Evolutionary conservation across 35 echinoderm and acorn worm species (phyloP), one percentile per base, ranked within the genome.

Genomic region (Acanthaster planci): DNA sequence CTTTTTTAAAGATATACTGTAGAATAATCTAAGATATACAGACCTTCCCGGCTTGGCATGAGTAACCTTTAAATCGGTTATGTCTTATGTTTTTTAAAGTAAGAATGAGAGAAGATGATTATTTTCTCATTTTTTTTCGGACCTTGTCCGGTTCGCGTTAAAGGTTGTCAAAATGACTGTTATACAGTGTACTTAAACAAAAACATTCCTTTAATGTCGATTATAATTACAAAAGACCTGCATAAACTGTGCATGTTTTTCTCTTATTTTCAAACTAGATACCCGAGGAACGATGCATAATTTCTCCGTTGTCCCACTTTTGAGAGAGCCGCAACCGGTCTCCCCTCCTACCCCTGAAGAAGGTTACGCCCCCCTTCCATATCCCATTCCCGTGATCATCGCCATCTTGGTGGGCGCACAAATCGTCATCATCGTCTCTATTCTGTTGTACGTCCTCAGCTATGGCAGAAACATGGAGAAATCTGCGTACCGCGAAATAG

Each of bases 341-440:
- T 12, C 30, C 2, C 15, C 34, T 2, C 18, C 64, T 26, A 72
- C 23, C 2, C 1, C 30, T 10, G 64, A 26, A 72, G 8, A 26
- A 72, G 2, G 21, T 34, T 8, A 72, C 30, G 64, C 64, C 18
- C 9, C 64, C 64, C 7, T 72, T 8, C 64, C 64, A 26, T 29
- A 29, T 26, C 64, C 64, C 3, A 72, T 72, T 27, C 64, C 64
- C 23, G 2, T 72, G 3, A 26, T 72, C 30, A 21, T 72, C 0
- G 64, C 21, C 18, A 0, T 72, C 8, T 72, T 72, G 7, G 64
- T 72, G 18, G 64, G 64, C 1, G 29, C 64, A 19, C 64, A 72
- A 72, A 34, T 72, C 4, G 30, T 72, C 64, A 72, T 72, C 64
- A 72, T 72, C 30, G 14, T 72, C 21, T 72, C 64, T 26, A 26